Evolutionary conservation across 2,113 vertebrate genomes (phyloP).

Genomic region (Thamnaconus septentrionalis): DNA sequence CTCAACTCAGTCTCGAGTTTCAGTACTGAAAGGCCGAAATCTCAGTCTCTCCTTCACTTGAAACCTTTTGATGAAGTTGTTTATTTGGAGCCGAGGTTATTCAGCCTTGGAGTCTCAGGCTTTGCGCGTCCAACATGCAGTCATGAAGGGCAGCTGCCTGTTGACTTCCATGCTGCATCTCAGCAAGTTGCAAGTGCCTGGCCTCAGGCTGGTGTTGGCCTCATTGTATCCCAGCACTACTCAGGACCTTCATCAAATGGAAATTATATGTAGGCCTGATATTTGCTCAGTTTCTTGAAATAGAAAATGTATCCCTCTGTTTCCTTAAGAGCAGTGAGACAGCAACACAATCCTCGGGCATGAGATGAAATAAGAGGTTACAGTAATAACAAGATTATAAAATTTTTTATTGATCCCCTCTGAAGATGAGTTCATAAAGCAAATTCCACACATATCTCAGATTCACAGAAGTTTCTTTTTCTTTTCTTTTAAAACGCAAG

Average conservation of each 20-base stretch:
- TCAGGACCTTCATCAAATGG: too few species aligned
- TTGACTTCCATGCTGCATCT: constrained; percentile 13
- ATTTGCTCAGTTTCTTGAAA: constrained; percentile 3
- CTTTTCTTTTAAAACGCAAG: constrained; percentile 43
- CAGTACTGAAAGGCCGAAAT: constrained; percentile 3
- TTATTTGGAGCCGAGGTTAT: constrained; percentile 7
- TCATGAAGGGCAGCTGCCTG: constrained; percentile 7
- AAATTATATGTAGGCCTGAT: too few species aligned
- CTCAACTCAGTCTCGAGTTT: background rate
- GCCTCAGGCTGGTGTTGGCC: too few species aligned
- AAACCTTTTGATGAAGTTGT: constrained; percentile 27
- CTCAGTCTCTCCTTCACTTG: constrained; percentile 8
- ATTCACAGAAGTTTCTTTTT: constrained; percentile 43
- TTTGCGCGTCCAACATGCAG: constrained; percentile 9
- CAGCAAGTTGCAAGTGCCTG: too few species aligned
- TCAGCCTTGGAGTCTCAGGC: background rate
- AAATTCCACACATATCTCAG: constrained; percentile 66
- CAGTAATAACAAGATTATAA: constrained; percentile 72
- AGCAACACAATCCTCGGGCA: constrained; percentile 11
- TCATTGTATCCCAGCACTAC: too few species aligned
- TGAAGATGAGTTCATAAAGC: constrained; percentile 67
- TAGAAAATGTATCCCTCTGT: too few species aligned
- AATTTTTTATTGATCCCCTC: constrained; percentile 72
- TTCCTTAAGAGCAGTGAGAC: too few species aligned
- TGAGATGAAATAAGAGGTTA: constrained; percentile 58